These are phyloP conservation scores for Mareca penelope DNA, from an alignment of 2,797 vertebrate species.

Conservation along the genomic window DNA sequence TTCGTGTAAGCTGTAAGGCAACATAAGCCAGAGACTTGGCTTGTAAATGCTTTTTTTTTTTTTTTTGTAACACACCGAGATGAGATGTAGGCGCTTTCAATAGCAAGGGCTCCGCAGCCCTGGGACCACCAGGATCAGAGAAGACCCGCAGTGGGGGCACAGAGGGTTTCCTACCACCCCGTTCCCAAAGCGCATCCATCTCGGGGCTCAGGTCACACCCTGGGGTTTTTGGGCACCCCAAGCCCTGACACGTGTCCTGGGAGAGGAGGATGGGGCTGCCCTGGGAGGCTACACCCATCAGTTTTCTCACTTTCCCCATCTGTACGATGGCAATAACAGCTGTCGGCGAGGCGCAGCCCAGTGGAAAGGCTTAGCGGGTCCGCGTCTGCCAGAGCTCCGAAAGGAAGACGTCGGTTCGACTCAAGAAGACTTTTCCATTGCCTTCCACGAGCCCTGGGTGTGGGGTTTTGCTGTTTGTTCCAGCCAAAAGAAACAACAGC, in stretches of 20 bases:
- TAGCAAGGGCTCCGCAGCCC: background rate
- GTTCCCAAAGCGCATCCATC: too few relatives aligned
- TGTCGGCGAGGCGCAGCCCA: background rate
- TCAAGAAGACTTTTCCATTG: conserved; percentile 43
- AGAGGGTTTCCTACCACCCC: background rate
- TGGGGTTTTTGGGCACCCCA: background rate
- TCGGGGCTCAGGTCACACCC: background rate
- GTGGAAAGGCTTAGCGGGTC: background rate
- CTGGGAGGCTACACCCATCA: background rate
- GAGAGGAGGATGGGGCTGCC: background rate
- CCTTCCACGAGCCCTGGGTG: background rate
- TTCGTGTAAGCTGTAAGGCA: background rate
- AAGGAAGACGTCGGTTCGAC: background rate
- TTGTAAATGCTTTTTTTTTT: background rate
- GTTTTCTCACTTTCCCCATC: background rate
- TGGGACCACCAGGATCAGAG: background rate
- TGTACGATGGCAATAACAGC: background rate
- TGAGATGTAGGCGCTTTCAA: background rate
- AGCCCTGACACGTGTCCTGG: background rate
- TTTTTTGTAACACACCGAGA: background rate
- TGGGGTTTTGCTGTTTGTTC: background rate
- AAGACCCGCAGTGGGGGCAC: background rate
- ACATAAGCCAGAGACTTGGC: background rate
- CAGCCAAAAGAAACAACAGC: conserved; percentile 37
- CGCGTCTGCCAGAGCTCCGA: conserved; percentile 5